Percentiles rank a stretch among this genome's conserved stretches.
Evolutionary conservation across 2,888 invertebrate genomes (phyloP).

Genomic region (Uloborus plumipes): DNA sequence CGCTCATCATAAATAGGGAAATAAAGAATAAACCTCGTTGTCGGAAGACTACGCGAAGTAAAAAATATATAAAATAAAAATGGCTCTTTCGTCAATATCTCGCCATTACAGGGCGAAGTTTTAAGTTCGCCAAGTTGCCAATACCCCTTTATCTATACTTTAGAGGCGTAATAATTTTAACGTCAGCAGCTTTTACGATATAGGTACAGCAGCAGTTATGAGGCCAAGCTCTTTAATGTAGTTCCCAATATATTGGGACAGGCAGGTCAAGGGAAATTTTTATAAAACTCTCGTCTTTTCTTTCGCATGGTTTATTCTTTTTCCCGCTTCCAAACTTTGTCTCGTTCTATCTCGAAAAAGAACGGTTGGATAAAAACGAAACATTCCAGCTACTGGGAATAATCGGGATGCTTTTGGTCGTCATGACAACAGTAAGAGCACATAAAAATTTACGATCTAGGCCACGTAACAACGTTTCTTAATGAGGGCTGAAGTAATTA

Average conservation of each 20-base stretch:
- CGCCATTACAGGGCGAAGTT: conserved; percentile 56
- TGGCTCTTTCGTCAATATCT: conserved; percentile 49
- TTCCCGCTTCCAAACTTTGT: conserved; percentile 30
- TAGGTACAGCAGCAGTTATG: conserved; percentile 28
- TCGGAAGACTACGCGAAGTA: conserved; percentile 4
- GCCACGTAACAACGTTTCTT: conserved; percentile 34
- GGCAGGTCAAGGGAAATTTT: conserved; percentile 53
- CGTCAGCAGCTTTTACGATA: conserved; percentile 56
- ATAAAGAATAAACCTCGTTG: conserved; percentile 31
- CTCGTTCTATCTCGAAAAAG: conserved; percentile 38
- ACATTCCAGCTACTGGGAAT: conserved; percentile 17
- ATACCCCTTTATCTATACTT: conserved; percentile 56
- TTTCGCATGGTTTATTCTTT: conserved; percentile 45
- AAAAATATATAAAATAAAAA: conserved; percentile 8
- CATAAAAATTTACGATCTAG: conserved; percentile 54
- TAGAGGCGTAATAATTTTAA: conserved; percentile 55
- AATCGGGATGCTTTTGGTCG: neutral
- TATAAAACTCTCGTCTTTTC: conserved; percentile 52
- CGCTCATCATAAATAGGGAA: conserved; percentile 46
- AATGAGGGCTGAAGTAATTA: conserved; percentile 59
- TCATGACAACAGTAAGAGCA: conserved; percentile 27
- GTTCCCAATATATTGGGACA: conserved; percentile 49
- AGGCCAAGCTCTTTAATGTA: conserved; percentile 31
- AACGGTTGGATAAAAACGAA: conserved; percentile 40
- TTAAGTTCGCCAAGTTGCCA: conserved; percentile 59